phyloP scores from a whole-genome alignment of 2,113 vertebrate genomes.

The Loxodonta africana region DNA sequence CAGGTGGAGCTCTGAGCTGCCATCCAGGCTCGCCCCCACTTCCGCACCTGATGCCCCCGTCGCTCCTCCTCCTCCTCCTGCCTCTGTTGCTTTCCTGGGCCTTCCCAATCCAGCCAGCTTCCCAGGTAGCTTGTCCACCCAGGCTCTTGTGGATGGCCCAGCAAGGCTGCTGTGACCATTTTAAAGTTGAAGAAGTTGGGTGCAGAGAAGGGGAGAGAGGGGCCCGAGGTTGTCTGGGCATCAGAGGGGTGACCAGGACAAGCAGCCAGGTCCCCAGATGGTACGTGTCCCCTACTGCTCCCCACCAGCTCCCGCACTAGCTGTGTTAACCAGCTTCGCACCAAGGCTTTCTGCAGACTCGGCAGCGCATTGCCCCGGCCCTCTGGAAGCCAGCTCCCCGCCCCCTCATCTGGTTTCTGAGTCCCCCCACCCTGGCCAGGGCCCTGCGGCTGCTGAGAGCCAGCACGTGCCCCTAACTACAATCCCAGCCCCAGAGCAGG shows the following conservation, averaged over 20 bases:
- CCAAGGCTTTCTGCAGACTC: background rate
- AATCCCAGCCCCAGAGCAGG: constrained; percentile 82
- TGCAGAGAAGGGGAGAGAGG: accelerated
- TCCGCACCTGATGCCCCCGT: too few relatives aligned
- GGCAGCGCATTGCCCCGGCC: background rate
- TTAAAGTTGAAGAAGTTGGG: accelerated
- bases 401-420: background rate
- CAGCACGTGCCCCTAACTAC: constrained; percentile 82
- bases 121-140: background rate
- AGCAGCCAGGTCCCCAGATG: background rate
- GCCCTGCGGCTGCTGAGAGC: constrained; percentile 48
- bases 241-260: background rate
- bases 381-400: background rate
- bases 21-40: too few relatives aligned
- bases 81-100: background rate
- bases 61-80: background rate
- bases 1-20: too few relatives aligned
- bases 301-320: background rate
- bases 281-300: accelerated
- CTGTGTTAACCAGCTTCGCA: background rate
- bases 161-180: accelerated
- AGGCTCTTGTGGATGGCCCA: accelerated
- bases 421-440: background rate
- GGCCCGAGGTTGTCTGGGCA: background rate
- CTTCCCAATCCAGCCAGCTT: background rate